Percentiles rank a stretch among this genome's conserved stretches.
phyloP scores from a whole-genome alignment of 1,140 invertebrate genomes.

The Drosophila jambulina region DNA sequence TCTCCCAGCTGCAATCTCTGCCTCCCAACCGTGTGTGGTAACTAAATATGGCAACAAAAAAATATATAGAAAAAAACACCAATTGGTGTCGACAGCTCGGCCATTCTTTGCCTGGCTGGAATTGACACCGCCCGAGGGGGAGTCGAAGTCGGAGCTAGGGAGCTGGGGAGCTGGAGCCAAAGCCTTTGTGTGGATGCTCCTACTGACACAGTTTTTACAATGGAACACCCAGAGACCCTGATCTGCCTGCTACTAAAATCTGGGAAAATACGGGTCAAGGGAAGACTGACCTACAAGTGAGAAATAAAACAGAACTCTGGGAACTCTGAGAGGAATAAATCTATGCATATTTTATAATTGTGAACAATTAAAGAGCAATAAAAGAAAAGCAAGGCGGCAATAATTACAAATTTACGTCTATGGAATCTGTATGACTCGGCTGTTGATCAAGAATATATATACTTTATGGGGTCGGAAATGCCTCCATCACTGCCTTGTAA shows the following conservation, averaged over 20 bases:
- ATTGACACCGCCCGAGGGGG: conserved; percentile 32
- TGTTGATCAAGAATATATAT: no score
- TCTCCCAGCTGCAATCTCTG: not conserved
- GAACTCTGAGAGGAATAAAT: not conserved
- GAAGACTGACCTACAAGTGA: conserved; percentile 12
- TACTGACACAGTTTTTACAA: conserved; percentile 51
- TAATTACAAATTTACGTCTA: no score
- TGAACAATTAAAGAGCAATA: not conserved
- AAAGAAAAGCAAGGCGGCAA: not conserved
- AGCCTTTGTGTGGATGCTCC: conserved; percentile 38
- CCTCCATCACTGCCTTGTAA: no score
- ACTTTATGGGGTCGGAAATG: no score
- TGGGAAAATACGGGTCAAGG: conserved; percentile 20
- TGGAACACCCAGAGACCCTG: conserved; percentile 12
- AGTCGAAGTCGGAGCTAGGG: not conserved
- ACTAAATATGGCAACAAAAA: conserved; percentile 67
- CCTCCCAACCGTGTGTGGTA: conserved; percentile 30
- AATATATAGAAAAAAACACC: conserved; percentile 21
- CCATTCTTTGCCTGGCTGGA: conserved; percentile 32
- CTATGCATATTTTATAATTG: not conserved
- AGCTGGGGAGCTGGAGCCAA: not conserved
- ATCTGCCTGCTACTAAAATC: not conserved
- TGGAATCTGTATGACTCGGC: no score
- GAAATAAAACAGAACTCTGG: not conserved
- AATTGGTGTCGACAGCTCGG: conserved; percentile 48